Conservation (phyloP, 2,888 invertebrate species). For the Argynnis bischoffii region DNA sequence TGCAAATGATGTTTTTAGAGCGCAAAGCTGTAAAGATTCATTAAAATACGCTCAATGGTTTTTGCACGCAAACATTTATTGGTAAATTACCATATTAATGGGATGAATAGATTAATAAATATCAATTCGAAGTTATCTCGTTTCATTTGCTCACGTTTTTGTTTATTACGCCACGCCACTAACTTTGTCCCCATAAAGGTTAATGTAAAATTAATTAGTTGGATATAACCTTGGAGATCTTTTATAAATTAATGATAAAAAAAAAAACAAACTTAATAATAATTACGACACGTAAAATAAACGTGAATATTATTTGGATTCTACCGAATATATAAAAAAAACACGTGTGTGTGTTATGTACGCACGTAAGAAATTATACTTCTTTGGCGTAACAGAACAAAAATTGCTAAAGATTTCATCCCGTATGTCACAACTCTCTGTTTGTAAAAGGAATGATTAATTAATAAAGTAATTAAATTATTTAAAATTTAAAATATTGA, state of each 20-base stretch:
- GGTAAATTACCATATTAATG: constrained; percentile 19
- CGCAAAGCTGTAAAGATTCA: constrained; percentile 20
- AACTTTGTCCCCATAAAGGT: background rate
- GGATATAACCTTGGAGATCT: background rate
- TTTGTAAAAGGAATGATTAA: too few relatives aligned
- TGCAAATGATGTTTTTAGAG: constrained; percentile 4
- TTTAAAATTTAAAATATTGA: too few relatives aligned
- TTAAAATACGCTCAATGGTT: constrained; percentile 21
- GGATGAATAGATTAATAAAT: constrained; percentile 14
- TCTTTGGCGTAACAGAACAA: too few relatives aligned
- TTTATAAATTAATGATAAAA: background rate
- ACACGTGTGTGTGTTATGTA: too few relatives aligned
- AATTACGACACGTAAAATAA: too few relatives aligned
- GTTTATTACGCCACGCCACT: constrained; percentile 2
- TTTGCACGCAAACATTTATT: constrained; percentile 12
- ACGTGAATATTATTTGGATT: too few relatives aligned
- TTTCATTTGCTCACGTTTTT: constrained; percentile 4
- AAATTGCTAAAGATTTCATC: too few relatives aligned
- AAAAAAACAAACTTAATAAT: background rate
- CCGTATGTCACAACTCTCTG: too few relatives aligned
- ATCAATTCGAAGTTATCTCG: constrained; percentile 5
- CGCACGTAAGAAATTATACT: too few relatives aligned
- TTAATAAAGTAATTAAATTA: too few relatives aligned
- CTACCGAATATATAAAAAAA: too few relatives aligned
- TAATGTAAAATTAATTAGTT: constrained; percentile 1